phyloP scores from a whole-genome alignment of 2,113 vertebrate species.

The Gymnocephalus cernua region DNA sequence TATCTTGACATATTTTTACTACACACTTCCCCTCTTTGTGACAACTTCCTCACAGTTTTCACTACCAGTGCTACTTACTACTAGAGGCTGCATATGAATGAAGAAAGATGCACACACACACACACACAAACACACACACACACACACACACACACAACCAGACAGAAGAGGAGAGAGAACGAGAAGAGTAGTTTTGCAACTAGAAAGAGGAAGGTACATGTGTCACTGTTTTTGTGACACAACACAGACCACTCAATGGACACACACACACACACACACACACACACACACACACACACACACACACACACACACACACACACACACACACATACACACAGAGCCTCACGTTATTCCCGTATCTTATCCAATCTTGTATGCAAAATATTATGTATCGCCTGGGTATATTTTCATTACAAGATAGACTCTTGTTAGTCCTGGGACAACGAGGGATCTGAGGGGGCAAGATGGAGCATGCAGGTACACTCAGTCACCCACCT shows the following conservation, averaged over 20 bases:
- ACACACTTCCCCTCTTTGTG: slow-evolving; percentile 80
- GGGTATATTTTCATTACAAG: slow-evolving; percentile 43
- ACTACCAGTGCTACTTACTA: slow-evolving; percentile 61
- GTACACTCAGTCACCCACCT: background rate
- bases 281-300: slow-evolving; percentile 12
- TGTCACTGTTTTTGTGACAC: slow-evolving; percentile 73
- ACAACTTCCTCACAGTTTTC: slow-evolving; percentile 78
- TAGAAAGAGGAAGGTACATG: slow-evolving; percentile 75
- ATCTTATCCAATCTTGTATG: slow-evolving; percentile 49
- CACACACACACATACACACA: slow-evolving; percentile 13
- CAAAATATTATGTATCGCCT: slow-evolving; percentile 28
- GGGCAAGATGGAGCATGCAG: slow-evolving; percentile 59
- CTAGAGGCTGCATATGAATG: slow-evolving; percentile 69
- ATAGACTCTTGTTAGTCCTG: background rate
- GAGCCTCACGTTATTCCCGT: background rate
- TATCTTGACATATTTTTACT: slow-evolving; percentile 77
- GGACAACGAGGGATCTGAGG: slow-evolving; percentile 9
- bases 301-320: background rate
- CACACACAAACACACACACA: slow-evolving; percentile 26
- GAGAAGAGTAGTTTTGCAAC: slow-evolving; percentile 76
- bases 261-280: slow-evolving; percentile 31
- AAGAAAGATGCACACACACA: slow-evolving; percentile 59
- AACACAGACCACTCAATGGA: slow-evolving; percentile 55
- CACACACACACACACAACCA: background rate
- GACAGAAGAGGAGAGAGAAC: slow-evolving; percentile 39